Conservation (phyloP, 2,113 vertebrate genomes). For the Pogona vitticeps region DNA sequence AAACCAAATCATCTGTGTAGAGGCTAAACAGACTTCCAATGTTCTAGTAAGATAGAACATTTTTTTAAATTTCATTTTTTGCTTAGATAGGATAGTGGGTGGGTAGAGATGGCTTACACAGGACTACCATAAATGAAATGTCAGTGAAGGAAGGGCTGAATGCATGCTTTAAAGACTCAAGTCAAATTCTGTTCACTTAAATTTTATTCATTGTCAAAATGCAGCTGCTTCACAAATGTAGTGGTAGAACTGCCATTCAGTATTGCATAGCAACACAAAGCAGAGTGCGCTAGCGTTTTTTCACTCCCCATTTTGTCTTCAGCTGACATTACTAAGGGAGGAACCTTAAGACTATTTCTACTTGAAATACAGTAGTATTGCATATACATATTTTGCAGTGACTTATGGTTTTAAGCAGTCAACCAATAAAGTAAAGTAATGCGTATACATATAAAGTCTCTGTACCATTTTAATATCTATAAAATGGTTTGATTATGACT, state of each 20-base stretch:
- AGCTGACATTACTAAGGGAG: not conserved
- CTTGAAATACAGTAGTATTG: not conserved
- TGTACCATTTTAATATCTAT: not conserved
- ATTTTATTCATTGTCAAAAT: constrained; percentile 26
- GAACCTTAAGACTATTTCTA: not conserved
- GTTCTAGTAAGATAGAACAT: not conserved
- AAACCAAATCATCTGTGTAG: not conserved
- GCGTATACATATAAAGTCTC: not conserved
- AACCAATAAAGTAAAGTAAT: too few relatives aligned
- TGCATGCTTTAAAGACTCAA: not conserved
- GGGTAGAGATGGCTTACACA: not conserved
- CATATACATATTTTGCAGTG: too few relatives aligned
- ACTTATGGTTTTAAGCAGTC: too few relatives aligned
- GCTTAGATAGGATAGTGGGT: too few relatives aligned
- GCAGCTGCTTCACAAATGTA: constrained; percentile 35
- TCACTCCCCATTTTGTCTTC: not conserved
- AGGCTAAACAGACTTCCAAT: not conserved
- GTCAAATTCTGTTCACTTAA: not conserved
- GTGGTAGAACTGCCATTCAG: not conserved
- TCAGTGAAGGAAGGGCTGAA: not conserved
- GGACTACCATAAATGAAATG: not conserved
- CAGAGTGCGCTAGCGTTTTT: constrained; percentile 3
- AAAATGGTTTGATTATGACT: not conserved
- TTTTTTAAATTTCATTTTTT: not conserved
- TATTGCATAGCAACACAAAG: not conserved